Base-by-base conservation (phyloP, 2,797 vertebrate species). In the Peromyscus aztecus region DNA sequence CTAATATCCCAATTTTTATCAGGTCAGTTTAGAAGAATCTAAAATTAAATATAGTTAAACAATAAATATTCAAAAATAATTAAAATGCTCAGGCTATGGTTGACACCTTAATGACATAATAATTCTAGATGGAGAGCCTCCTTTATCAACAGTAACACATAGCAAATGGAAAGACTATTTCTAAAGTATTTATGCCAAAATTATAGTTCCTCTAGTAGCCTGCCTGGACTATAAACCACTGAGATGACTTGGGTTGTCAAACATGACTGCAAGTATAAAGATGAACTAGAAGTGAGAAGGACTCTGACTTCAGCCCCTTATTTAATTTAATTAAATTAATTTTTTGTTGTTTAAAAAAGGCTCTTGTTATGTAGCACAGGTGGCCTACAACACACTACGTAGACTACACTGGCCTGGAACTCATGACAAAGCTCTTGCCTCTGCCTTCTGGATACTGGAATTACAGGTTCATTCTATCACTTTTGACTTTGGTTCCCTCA, bases 11-110 rank as follows among this genome's bases (percentile, higher is more conserved):
- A 83, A 84, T 61, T 81, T 95, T 94, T 81, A 95, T 95, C 96
- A 91, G 57, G 37, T 46, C 37, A 82, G 81, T 95, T 95, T 94
- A 94, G 73, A 31, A 78, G 34, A 92, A 23, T 63, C 94, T 96
- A 94, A 96, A 94, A 83, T 96, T 96, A 95, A 92, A 84, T 90
- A 73, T 71, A 95, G 97, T 83, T 94, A 77, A 96, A 52, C 55
- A 92, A 7, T 85, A 94, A 95, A 92, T 65, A 95, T 73, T 92
- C 75, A 52, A 73, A n/a, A 91, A 78, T 94, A 93, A 97, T 92
- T 94, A 88, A 82, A 94, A 93, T 94, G 84, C 92, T 61, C 83
- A 96, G 93, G 85, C n/a, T 89, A 23, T 71, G 43, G 55, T 67
- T 94, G 55, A 89, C 92, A 95, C 85, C 78, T 96, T 97, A 96